Conservation (phyloP, 2,113 vertebrate genomes). For the Puntigrus tetrazona region DNA sequence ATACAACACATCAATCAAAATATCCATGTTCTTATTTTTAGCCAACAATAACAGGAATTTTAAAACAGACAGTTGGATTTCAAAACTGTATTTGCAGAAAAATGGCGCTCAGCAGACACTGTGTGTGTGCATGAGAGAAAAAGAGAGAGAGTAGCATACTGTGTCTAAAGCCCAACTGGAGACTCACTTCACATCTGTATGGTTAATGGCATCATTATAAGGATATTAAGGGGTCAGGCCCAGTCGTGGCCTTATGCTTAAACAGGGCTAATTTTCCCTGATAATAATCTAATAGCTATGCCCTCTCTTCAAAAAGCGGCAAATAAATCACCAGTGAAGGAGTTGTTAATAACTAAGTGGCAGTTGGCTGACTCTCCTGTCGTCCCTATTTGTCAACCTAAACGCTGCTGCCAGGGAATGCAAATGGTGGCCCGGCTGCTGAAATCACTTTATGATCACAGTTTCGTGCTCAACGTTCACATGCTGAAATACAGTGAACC, state of each 20-base stretch:
- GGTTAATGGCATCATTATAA: conserved; percentile 99
- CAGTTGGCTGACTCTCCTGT: conserved; percentile 88
- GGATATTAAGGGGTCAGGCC: conserved; percentile 98
- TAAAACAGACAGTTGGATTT: background rate
- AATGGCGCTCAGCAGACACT: background rate
- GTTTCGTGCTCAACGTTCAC: conserved; percentile 63
- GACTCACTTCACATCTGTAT: conserved; percentile 85
- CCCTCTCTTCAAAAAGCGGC: conserved; percentile 85
- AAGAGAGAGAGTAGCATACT: conserved; percentile 44
- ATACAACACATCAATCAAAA: conserved; percentile 29
- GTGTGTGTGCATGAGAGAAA: conserved; percentile 22
- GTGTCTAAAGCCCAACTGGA: conserved; percentile 64
- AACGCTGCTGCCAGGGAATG: conserved; percentile 88
- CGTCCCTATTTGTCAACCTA: conserved; percentile 96
- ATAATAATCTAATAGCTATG: conserved; percentile 94
- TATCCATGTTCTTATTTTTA: conserved; percentile 30
- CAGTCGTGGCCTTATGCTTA: conserved; percentile 90
- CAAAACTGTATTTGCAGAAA: background rate
- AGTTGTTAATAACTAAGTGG: conserved; percentile 98
- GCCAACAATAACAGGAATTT: background rate
- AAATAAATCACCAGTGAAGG: conserved; percentile 97
- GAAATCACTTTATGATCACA: conserved; percentile 54
- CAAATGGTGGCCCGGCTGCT: conserved; percentile 74
- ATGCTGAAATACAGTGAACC: conserved; percentile 48
- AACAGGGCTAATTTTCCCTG: conserved; percentile 93